Percentiles rank a stretch among this genome's conserved stretches.
Evolutionary conservation across 2,113 vertebrate genomes (phyloP).

Genomic region (cattle (Bos taurus)): ARS-UCD2.0 NC_037338.1:78993001-78993500

Average conservation of each 20-base stretch:
- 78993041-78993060: not conserved
- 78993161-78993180: not conserved
- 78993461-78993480: not conserved
- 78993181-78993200: not conserved
- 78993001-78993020: not conserved
- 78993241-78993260: not conserved
- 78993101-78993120: not conserved
- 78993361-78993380: not conserved
- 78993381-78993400: too few species aligned
- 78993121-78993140: not conserved
- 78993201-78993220: not conserved
- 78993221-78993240: not conserved
- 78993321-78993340: not conserved
- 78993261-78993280: not conserved
- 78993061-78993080: not conserved
- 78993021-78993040: not conserved
- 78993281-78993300: not conserved
- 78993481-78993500: not conserved
- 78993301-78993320: not conserved
- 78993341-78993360: not conserved
- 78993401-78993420: not conserved
- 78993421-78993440: not conserved
- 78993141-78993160: not conserved
- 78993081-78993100: not conserved
- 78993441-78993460: not conserved